A percentile compares a stretch with the other conserved stretches of the same genome.
phyloP scores from a whole-genome alignment of 2,888 invertebrate species.

The Pristionchus exspectatus region DNA sequence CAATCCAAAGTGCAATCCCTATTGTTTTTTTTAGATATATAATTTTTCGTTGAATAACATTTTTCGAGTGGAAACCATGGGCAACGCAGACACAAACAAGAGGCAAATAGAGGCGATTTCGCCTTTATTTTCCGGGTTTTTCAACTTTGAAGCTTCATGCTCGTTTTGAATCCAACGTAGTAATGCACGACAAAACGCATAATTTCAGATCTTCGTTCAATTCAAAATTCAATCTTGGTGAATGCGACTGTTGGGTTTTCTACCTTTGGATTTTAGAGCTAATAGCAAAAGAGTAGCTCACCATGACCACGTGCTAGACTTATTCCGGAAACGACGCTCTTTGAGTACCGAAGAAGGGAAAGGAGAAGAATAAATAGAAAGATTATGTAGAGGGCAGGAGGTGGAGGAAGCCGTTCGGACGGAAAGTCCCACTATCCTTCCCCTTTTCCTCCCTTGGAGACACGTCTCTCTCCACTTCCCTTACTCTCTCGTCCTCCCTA shows the following conservation, averaged over 20 bases:
- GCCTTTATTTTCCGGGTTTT: no score
- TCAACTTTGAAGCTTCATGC: no score
- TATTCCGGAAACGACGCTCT: constrained; percentile 4
- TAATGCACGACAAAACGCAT: no score
- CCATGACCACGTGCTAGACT: background rate
- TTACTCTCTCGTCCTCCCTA: background rate
- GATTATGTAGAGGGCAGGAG: background rate
- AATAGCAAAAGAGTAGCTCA: background rate
- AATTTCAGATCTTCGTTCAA: no score
- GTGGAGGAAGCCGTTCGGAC: background rate
- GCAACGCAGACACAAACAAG: no score
- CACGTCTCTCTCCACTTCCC: background rate
- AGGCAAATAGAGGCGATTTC: no score
- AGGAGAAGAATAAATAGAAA: background rate
- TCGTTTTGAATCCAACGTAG: no score
- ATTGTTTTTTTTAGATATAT: background rate
- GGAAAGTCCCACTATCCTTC: background rate
- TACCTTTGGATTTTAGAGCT: background rate
- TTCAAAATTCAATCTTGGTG: no score
- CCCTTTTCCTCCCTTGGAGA: background rate
- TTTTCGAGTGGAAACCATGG: no score
- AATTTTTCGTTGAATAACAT: no score
- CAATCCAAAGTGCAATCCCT: no score
- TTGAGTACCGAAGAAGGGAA: background rate
- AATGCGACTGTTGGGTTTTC: no score